Conservation (phyloP, 2,888 invertebrate species). For the Drosophila merina region DNA sequence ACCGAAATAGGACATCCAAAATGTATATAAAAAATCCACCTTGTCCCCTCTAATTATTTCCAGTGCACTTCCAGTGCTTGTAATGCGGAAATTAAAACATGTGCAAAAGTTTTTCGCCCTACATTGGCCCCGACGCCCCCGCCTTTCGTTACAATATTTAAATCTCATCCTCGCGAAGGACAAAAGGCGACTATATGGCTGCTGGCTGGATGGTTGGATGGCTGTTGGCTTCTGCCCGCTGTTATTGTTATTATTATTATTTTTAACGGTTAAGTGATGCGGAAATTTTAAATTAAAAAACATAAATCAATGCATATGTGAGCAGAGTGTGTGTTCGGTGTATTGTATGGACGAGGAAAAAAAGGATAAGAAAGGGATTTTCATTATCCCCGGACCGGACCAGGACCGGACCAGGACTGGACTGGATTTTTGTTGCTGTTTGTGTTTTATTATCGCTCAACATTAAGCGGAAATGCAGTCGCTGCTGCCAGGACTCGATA, state of each 20-base stretch:
- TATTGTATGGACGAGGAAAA: conserved; percentile 30
- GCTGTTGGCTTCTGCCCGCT: conserved; percentile 49
- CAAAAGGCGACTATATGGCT: conserved; percentile 15
- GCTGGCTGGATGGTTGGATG: conserved; percentile 30
- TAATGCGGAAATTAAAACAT: conserved; percentile 80
- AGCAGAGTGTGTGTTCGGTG: conserved; percentile 36
- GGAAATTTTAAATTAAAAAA: conserved; percentile 84
- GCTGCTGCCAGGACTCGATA: conserved; percentile 62
- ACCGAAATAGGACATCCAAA: no score
- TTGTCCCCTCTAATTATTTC: neutral
- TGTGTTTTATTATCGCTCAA: conserved; percentile 81
- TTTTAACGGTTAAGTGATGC: conserved; percentile 82
- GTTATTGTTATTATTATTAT: conserved; percentile 55
- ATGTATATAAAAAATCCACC: neutral
- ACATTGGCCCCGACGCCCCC: conserved; percentile 37
- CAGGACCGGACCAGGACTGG: conserved; percentile 37
- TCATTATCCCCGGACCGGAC: conserved; percentile 49
- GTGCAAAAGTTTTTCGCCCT: conserved; percentile 57
- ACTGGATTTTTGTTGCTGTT: conserved; percentile 49
- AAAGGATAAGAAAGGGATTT: conserved; percentile 14
- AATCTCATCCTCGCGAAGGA: conserved; percentile 39
- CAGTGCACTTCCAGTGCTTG: conserved; percentile 46
- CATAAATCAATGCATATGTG: conserved; percentile 82
- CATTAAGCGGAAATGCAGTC: conserved; percentile 82
- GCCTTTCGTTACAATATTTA: conserved; percentile 48